Evolutionary conservation across 1,140 invertebrate genomes (phyloP).

Genomic region (Metopolophium dirhodum): DNA sequence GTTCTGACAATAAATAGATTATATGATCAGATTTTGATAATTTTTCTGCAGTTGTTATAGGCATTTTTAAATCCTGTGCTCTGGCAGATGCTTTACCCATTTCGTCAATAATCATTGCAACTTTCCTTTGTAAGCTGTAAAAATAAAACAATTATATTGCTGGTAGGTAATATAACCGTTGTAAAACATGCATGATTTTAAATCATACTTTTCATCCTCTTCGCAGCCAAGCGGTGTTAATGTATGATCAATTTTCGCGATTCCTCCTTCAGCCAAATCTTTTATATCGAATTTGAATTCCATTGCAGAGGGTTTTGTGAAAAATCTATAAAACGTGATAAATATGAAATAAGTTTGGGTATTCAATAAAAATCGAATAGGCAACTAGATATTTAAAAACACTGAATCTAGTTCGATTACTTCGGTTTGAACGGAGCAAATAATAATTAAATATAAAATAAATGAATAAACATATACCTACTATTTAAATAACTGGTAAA

Average conservation of each 20-base stretch:
- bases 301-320: neutral
- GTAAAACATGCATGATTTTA: neutral
- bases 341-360: neutral
- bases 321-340: neutral
- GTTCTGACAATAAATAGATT: conserved; percentile 69
- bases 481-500: neutral
- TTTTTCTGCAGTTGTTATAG: conserved; percentile 74
- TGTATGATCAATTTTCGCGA: conserved; percentile 39
- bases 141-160: neutral
- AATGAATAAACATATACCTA: too few species aligned
- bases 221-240: conserved; percentile 8
- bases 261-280: conserved; percentile 16
- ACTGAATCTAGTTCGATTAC: neutral
- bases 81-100: conserved; percentile 76
- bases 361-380: neutral
- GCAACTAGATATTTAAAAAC: neutral
- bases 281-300: conserved; percentile 53
- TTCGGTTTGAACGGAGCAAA: neutral
- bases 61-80: conserved; percentile 74
- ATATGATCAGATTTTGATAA: conserved; percentile 73
- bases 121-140: conserved; percentile 42
- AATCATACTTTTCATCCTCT: conserved; percentile 27
- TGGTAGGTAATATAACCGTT: neutral
- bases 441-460: neutral
- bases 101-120: conserved; percentile 68